A percentile compares a stretch with the other conserved stretches of the same genome.
phyloP scores from a whole-genome alignment of 1,140 invertebrate genomes.

The Apis laboriosa region DNA sequence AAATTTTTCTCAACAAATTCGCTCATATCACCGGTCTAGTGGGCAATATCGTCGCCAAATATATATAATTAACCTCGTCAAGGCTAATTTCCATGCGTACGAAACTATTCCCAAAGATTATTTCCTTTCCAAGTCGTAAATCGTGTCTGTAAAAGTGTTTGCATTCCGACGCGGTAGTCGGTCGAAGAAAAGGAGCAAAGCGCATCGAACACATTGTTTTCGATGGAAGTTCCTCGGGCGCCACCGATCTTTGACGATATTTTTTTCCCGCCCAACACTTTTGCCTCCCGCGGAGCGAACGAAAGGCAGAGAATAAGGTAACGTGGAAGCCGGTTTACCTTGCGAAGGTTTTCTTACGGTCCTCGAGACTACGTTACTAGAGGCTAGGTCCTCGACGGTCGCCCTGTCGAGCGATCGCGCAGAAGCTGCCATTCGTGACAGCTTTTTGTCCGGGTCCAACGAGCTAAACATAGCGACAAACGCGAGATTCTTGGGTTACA shows the following conservation, averaged over 20 bases:
- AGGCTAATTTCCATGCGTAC: not conserved
- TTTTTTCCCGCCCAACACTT: not conserved
- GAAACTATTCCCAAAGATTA: not conserved
- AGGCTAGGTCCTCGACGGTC: conserved; percentile 14
- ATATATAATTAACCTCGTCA: too few relatives aligned
- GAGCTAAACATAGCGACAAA: conserved; percentile 17
- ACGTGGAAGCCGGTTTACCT: conserved; percentile 72
- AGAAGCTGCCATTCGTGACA: conserved; percentile 19
- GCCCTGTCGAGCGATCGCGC: not conserved
- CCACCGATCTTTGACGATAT: conserved; percentile 7
- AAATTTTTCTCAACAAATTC: too few relatives aligned
- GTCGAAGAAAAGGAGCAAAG: conserved; percentile 22
- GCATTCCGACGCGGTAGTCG: too few relatives aligned
- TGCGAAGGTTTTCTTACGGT: conserved; percentile 74
- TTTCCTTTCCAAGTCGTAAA: conserved; percentile 2
- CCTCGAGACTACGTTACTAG: not conserved
- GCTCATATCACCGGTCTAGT: not conserved
- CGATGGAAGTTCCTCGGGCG: conserved; percentile 21
- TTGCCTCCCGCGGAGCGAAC: conserved; percentile 26
- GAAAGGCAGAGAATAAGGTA: conserved; percentile 5
- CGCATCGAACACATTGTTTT: conserved; percentile 17
- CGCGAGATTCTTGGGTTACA: not conserved
- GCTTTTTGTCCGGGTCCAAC: conserved; percentile 3
- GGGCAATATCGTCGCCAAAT: not conserved
- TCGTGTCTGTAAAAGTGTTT: conserved; percentile 13